phyloP scores from a whole-genome alignment of 2,113 vertebrate genomes.

The Nannobrachium achirus region DNA sequence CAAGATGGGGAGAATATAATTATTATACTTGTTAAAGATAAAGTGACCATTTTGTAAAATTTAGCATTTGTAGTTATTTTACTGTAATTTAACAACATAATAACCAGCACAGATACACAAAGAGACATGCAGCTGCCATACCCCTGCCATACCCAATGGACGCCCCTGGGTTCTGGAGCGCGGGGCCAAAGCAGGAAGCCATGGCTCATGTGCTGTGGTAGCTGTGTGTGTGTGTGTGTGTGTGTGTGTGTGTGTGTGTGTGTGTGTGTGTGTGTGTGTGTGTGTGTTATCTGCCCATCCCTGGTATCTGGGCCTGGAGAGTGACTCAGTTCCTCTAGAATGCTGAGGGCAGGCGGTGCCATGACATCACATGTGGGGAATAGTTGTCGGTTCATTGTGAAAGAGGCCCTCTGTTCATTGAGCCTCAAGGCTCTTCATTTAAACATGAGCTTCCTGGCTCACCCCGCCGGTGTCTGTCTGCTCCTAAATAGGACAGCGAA shows the following conservation, averaged over 20 bases:
- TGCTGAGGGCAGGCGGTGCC: conserved; percentile 64
- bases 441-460: conserved; percentile 69
- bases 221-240: too few species aligned
- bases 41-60: too few species aligned
- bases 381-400: conserved; percentile 75
- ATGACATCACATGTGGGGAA: conserved; percentile 73
- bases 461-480: conserved; percentile 59
- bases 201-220: conserved; percentile 28
- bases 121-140: too few species aligned
- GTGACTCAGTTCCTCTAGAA: conserved; percentile 68
- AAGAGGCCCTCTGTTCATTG: conserved; percentile 75
- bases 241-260: too few species aligned
- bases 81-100: too few species aligned
- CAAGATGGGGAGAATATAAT: too few species aligned
- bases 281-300: conserved; percentile 43
- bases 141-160: too few species aligned
- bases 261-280: too few species aligned
- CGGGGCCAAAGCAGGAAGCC: conserved; percentile 55
- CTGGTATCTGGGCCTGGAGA: conserved; percentile 49
- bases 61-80: too few species aligned
- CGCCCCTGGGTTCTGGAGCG: too few species aligned
- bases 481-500: conserved; percentile 66
- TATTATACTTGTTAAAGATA: too few species aligned
- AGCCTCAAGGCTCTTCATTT: conserved; percentile 71
- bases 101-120: too few species aligned